Base-by-base conservation (phyloP, 2,888 invertebrate genomes). In the Lithophane semibrunnea region DNA sequence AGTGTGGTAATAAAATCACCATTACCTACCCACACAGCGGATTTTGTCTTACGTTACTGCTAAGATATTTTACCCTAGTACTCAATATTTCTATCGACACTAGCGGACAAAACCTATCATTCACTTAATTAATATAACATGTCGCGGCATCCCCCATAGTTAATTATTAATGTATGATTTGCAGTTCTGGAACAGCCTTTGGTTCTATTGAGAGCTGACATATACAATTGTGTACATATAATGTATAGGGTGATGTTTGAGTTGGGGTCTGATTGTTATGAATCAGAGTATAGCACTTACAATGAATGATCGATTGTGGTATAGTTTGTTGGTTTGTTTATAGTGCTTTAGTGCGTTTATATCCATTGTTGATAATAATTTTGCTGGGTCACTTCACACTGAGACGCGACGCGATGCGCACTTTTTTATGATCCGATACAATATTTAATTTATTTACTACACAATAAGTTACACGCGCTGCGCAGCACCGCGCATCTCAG, bases 141-240 rank as follows among this genome's bases (percentile, higher is more conserved):
- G 85, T 79, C 82, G 73, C n/a, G 75, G 73, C 70, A 78, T 75
- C 58, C 73, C 75, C 80, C 80, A 84, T 88, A 88, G 90, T 90
- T 90, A 90, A 91, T 90, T 89, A 90, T 88, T 86, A 85, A 77
- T 84, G 86, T 70, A 80, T 90, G 91, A 91, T 91, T 90, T 91
- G 75, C 91, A 87, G 86, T 77, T 83, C 85, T 79, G 75, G 88
- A 83, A 60, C 86, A 77, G 83, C 79, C 83, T 88, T 89, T 77
- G 77, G 68, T 64, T 56, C 80, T 72, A 86, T 83, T 82, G 84
- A 82, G 75, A 76, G 63, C 52, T 72, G 24, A 12, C 42, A 52
- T 65, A 65, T 76, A 69, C 18, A 64, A 47, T 12, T 64, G 21
- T 61, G 54, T 77, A 54, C n/a, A 47, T 75, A 29, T 60, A 29